Evolutionary conservation across 2,888 invertebrate genomes (phyloP).

Genomic region (Melangyna quadrimaculata): DNA sequence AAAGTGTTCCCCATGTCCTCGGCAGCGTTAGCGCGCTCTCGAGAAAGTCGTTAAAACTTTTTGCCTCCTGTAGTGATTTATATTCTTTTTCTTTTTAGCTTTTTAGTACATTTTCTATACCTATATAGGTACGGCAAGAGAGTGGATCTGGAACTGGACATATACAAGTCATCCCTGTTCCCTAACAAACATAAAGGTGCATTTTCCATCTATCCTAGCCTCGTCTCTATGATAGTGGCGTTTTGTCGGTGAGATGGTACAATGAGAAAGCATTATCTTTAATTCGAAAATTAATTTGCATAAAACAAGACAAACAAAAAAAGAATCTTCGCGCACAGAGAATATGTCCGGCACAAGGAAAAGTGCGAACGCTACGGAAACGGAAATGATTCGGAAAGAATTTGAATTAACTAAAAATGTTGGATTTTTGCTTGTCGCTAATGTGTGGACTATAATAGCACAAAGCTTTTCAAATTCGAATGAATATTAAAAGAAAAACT

Average conservation of each 20-base stretch:
- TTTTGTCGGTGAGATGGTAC: not conserved
- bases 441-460: slow-evolving; percentile 31
- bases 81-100: slow-evolving; percentile 51
- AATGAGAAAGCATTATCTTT: slow-evolving; percentile 63
- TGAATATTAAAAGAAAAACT: slow-evolving; percentile 14
- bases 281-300: slow-evolving; percentile 67
- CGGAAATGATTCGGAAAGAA: slow-evolving; percentile 11
- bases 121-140: not conserved
- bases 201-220: slow-evolving; percentile 45
- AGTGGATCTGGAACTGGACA: slow-evolving; percentile 43
- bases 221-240: not conserved
- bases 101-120: not conserved
- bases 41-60: slow-evolving; percentile 72
- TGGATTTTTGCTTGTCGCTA: slow-evolving; percentile 25
- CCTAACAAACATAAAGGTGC: slow-evolving; percentile 61
- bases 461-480: slow-evolving; percentile 1
- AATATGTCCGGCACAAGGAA: slow-evolving; percentile 20
- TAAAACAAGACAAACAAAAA: not conserved
- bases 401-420: slow-evolving; percentile 37
- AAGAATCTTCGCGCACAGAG: not conserved
- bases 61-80: slow-evolving; percentile 70
- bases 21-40: slow-evolving; percentile 63
- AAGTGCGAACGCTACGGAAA: not conserved
- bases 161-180: slow-evolving; percentile 60
- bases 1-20: slow-evolving; percentile 57